Base-by-base conservation (phyloP, 2,888 invertebrate genomes). In the Archaeoteleia sp. region DNA sequence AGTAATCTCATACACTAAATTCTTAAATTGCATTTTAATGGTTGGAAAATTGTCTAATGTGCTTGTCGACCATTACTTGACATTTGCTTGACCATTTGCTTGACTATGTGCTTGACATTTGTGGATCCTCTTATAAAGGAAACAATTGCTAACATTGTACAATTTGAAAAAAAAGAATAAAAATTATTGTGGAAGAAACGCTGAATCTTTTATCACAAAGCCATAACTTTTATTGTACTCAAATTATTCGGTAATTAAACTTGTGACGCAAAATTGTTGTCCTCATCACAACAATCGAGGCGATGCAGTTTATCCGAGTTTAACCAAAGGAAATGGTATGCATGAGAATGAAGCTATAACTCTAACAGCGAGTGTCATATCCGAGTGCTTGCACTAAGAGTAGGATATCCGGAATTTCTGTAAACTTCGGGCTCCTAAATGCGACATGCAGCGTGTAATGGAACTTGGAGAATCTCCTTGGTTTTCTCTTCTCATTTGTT, bases 351-450 rank as follows among this genome's bases (percentile, higher is more conserved):
- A 9, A 49, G 49, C 23, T 9, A 42, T 49, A 58, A 43, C 35
- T 58, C 34, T 43, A 49, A 58, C 43, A 25, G 23, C 27, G 15
- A 60, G 30, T 60, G 37, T 49, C 60, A 60, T 45, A 60, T 60
- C 51, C 51, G 14, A 37, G 37, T 23, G 12, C 37, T 51, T 20
- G 10, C 37, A 8, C 53, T 53, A 46, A 61, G 45, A 32, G 25
- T 46, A 32, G 45, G 39, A 61, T 53, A 60, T 53, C 53, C 43
- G 51, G 25, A 51, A 53, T 53, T 45, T 46, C 51, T 30, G 43
- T 51, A 51, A 60, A 51, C 60, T 60, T 45, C 30, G 30, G 43
- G 9, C 60, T 49, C 17, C 42, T 12, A 39, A 58, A 49, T 49
- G 49, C 42, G 29, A 37, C 30, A 14, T 43, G 32, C 43, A 43